phyloP scores from a whole-genome alignment of 2,113 vertebrate genomes.

The Pitta sordida region DNA sequence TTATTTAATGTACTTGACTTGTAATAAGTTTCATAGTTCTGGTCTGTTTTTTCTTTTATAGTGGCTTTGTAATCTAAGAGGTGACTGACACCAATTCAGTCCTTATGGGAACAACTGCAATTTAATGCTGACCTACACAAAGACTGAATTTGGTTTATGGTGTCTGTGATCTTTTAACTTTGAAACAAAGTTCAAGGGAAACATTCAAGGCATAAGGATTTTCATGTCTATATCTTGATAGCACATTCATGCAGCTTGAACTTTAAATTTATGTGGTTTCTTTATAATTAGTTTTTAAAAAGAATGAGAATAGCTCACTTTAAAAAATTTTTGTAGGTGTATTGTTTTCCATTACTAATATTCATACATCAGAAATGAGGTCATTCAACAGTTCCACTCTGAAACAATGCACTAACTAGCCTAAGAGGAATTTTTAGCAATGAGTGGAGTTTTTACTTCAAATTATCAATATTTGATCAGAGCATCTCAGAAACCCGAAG shows the following conservation, averaged over 20 bases:
- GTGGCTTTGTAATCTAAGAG: slow-evolving; percentile 19
- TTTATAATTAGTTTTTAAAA: background rate
- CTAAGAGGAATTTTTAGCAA: background rate
- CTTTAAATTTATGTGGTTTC: background rate
- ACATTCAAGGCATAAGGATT: slow-evolving; percentile 68
- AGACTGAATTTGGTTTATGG: slow-evolving; percentile 43
- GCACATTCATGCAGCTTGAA: background rate
- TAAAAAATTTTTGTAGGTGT: background rate
- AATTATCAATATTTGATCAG: background rate
- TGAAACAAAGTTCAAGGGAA: slow-evolving; percentile 35
- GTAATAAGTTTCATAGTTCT: slow-evolving; percentile 53
- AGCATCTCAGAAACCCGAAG: background rate
- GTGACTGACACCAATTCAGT: slow-evolving; percentile 27
- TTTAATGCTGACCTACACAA: background rate
- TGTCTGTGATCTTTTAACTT: slow-evolving; percentile 34
- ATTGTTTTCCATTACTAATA: background rate
- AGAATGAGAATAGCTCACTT: background rate
- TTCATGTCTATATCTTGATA: background rate
- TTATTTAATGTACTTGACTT: slow-evolving; percentile 64
- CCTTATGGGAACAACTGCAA: background rate
- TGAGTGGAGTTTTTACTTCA: background rate
- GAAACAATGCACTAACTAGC: background rate
- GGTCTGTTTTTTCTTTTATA: slow-evolving; percentile 4
- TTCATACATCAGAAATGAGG: background rate
- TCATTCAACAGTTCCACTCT: background rate